Evolutionary conservation across 2,797 vertebrate genomes (phyloP), one percentile per base, ranked within the genome.

Genomic region (Pterois miles): DNA sequence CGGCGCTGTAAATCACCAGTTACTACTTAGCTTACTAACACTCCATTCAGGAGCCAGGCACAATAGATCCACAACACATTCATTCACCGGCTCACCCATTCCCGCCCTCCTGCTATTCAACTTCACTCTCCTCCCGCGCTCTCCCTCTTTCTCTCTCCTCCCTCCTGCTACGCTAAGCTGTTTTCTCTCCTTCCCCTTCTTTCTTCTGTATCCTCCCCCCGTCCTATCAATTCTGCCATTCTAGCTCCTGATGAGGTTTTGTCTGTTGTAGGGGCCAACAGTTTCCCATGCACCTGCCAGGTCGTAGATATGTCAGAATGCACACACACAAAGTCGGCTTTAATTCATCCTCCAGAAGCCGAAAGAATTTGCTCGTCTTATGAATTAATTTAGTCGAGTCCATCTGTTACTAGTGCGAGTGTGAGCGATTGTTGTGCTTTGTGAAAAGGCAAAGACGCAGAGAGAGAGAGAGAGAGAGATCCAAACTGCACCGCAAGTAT

Each of bases 271-370:
- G 82, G 86, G 91, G 91, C 90, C 87, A 91, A 81, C 88, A 89
- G 78, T 94, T 95, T 95, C 93, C 93, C 93, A 94, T 94, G 92
- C 93, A 94, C 90, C 91, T 92, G 92, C 82, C 71, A 40, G 71
- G 74, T 86, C 36, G 56, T 86, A 77, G 72, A 90, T 83, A 82
- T 86, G 80, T 88, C 65, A 75, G 62, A 73, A 65, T 23, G 23
- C 40, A 65, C 53, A 27, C n/a, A 67, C 36, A 81, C 36, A 62
- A 4, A 40, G 14, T 4, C 25, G 4, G 4, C n/a, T 38, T 38
- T 16, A 38, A 23, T 38, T 34, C 23, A 40, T 62, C 23, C 59
- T 62, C 34, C 18, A 18, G 23, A 38, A 62, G 14, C 16, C 25
- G 34, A 60, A 60, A 36, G 58, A 60, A 8, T 36, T 36, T 62